Evolutionary conservation across 2,888 invertebrate species (phyloP), one percentile per base, ranked within the genome.

Genomic region (Theretra japonica): DNA sequence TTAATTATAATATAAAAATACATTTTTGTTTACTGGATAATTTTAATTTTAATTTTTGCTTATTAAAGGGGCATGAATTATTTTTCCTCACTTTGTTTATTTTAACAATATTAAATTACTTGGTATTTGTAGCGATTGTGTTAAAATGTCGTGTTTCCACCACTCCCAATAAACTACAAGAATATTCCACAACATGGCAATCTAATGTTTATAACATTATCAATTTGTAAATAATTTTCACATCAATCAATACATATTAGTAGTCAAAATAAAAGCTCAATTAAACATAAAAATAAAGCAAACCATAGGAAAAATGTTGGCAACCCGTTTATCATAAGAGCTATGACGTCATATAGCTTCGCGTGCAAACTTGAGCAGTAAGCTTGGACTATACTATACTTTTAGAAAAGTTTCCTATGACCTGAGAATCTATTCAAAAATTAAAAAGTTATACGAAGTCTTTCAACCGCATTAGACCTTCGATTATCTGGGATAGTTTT

Each of bases 171-270:
- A 62, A 23, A 48, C 65, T 23, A 65, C 65, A 23, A 65, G n/a
- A 62, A 62, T 65, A 41, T 23, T 41, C n/a, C 33, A 23, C 15
- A 65, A 65, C 48, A 48, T 41, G 65, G 23, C 23, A 25, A 65
- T 25, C 48, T 17, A 65, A 21, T 48, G 65, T 48, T 65, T 48
- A 41, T 21, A 65, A 65, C 65, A 48, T 48, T 15, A 17, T 1
- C 15, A 65, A 30, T n/a, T 30, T 65, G 48, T 65, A 65, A 48
- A 62, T 62, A 62, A 41, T 41, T 62, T 23, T 62, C 8, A 65
- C 23, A 17, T 65, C 23, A 23, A 53, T 53, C 53, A 53, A 17
- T 53, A 53, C 3, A 53, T 23, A 48, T 48, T 65, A 48, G 65
- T 48, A 23, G 0, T 15, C 23, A 62, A 62, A 53, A 21, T 23